Percentiles rank a stretch among this genome's conserved stretches.
These are phyloP conservation scores for Pycnomerus fuliginosus DNA, from an alignment of 2,888 invertebrate species.

Conservation along the genomic window DNA sequence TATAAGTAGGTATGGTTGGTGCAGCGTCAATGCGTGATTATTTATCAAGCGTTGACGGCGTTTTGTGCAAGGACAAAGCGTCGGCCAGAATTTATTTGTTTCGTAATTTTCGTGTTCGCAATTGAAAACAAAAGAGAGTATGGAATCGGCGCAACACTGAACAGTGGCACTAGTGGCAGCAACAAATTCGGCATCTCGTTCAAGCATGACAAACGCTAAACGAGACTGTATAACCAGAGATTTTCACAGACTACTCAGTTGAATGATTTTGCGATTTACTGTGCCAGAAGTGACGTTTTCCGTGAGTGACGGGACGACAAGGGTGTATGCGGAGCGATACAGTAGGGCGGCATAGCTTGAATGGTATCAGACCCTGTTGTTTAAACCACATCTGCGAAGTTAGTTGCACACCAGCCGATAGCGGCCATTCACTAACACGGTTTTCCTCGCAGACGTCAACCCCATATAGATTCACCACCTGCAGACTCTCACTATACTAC, in stretches of 20 bases:
- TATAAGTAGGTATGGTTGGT: slow-evolving; percentile 2
- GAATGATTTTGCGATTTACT: slow-evolving; percentile 41
- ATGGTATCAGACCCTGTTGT: slow-evolving; percentile 46
- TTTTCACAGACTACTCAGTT: slow-evolving; percentile 48
- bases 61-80: slow-evolving; percentile 16
- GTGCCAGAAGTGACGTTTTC: slow-evolving; percentile 42
- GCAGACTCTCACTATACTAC: slow-evolving; percentile 14
- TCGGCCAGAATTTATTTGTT: slow-evolving; percentile 20
- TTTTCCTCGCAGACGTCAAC: slow-evolving; percentile 6
- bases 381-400: slow-evolving; percentile 47
- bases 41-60: slow-evolving; percentile 11
- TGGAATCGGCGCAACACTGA: slow-evolving; percentile 23
- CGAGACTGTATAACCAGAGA: slow-evolving; percentile 44
- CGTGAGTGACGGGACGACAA: slow-evolving; percentile 44
- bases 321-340: slow-evolving; percentile 37
- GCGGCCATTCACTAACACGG: slow-evolving; percentile 27
- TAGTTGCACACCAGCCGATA: slow-evolving; percentile 42
- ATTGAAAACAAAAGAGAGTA: slow-evolving; percentile 26
- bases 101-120: slow-evolving; percentile 23
- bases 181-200: slow-evolving; percentile 36
- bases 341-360: slow-evolving; percentile 36
- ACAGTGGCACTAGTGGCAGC: slow-evolving; percentile 24
- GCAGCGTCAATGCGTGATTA: slow-evolving; percentile 13
- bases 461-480: slow-evolving; percentile 15
- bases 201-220: slow-evolving; percentile 39